phyloP scores from a whole-genome alignment of 2,797 vertebrate species.

The Crenichthys baileyi region DNA sequence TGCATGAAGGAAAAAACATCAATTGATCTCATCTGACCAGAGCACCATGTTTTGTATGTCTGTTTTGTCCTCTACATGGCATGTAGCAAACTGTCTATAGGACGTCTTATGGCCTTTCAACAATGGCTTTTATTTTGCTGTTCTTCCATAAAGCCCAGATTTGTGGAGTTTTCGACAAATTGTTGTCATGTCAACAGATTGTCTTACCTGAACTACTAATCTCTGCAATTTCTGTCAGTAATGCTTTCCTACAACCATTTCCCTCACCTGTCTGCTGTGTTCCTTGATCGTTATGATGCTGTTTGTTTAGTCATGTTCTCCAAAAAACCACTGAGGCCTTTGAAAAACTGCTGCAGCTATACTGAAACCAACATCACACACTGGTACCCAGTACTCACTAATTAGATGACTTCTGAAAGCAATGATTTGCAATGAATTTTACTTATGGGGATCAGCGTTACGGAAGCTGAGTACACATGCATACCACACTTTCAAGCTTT shows the following conservation, averaged over 20 bases:
- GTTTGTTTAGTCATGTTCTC: neutral
- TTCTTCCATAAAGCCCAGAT: neutral
- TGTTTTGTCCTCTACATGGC: neutral
- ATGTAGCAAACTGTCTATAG: neutral
- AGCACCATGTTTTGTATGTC: neutral
- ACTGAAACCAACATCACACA: neutral
- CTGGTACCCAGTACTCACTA: neutral
- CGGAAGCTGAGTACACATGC: neutral
- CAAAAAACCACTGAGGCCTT: neutral
- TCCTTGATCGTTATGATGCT: neutral
- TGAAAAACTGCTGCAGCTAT: neutral
- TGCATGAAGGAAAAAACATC: neutral
- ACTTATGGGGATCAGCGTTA: neutral
- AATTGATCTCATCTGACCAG: neutral
- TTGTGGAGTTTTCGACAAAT: neutral
- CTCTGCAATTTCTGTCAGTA: neutral
- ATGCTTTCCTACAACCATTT: neutral
- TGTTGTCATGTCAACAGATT: no score
- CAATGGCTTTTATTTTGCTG: neutral
- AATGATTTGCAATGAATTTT: neutral
- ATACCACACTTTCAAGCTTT: neutral
- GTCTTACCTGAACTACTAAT: neutral
- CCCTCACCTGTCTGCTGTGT: neutral
- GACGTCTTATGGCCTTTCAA: neutral
- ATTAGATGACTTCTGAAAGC: neutral